Percentiles rank a stretch among this genome's conserved stretches.
Conservation (phyloP, 2,888 invertebrate genomes). For the Acleris literana region DNA sequence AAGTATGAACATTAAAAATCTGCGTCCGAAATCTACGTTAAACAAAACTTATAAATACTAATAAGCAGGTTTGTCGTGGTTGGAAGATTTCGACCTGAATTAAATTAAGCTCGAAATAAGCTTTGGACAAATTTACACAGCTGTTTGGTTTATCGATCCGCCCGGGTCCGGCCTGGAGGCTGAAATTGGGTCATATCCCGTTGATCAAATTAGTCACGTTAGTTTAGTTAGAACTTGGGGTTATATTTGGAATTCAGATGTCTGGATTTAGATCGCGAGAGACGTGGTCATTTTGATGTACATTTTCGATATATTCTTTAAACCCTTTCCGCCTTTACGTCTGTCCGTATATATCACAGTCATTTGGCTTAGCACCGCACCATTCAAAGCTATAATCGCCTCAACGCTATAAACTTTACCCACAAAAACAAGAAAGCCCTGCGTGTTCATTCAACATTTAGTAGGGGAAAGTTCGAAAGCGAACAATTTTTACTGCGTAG, state of each 20-base stretch:
- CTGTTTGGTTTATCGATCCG: constrained; percentile 20
- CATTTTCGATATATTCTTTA: not conserved
- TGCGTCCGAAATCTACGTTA: not conserved
- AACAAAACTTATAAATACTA: too few relatives aligned
- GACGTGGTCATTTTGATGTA: not conserved
- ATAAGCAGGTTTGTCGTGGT: not conserved
- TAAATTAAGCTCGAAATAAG: constrained; percentile 2
- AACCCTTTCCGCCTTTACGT: too few relatives aligned
- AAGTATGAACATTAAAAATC: too few relatives aligned
- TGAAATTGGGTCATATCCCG: constrained; percentile 17
- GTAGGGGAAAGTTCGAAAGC: constrained; percentile 18
- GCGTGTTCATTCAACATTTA: constrained; percentile 26
- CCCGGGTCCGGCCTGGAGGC: constrained; percentile 13
- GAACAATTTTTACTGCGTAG: constrained; percentile 19
- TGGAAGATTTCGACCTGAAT: constrained; percentile 2
- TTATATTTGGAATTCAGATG: not conserved
- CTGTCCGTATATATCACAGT: too few relatives aligned
- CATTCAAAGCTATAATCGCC: too few relatives aligned
- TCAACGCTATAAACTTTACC: constrained; percentile 2
- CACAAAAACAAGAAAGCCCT: constrained; percentile 9
- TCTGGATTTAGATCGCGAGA: not conserved
- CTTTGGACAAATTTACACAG: constrained; percentile 17
- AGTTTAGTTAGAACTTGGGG: not conserved
- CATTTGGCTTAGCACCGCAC: too few relatives aligned
- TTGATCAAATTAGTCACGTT: constrained; percentile 6